Evolutionary conservation across 1,140 invertebrate species (phyloP), one percentile per base, ranked within the genome.

Genomic region (Vollenhovia emeryi): DNA sequence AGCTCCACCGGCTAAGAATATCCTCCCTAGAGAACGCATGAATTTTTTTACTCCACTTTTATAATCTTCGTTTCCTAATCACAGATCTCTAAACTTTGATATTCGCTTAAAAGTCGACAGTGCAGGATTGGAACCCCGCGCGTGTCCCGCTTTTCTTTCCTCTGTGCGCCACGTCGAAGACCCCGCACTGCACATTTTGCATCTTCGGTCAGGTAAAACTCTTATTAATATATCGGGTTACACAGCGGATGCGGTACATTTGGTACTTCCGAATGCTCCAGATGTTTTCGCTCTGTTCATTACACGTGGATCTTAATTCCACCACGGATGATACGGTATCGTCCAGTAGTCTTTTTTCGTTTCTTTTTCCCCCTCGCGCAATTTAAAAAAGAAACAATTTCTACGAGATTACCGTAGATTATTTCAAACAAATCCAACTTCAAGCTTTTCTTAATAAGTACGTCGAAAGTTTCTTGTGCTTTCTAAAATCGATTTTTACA

Each of bases 31-130:
- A 78, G 69, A 71, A 43, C 60, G n/a, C 66, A 74, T 57, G 59
- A 60, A 82, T 87, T 82, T 82, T 85, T 27, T 43, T 84, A 84
- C 18, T 27, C 13, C n/a, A n/a, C n/a, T n/a, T n/a, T n/a, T n/a
- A n/a, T n/a, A n/a, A n/a, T n/a, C n/a, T n/a, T n/a, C 55, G 75
- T 45, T 71, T 43, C 27, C 62, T 84, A 86, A 88, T 88, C 75
- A 87, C 80, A 89, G 88, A 89, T 86, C 48, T 89, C 48, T 86
- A 74, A 76, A 84, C 66, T 88, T 89, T 75, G 75, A 85, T 75
- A 73, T 88, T 74, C 33, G 33, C 71, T 88, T 86, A 78, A 85
- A 73, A 83, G 45, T 9, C 50, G 52, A 60, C 33, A 45, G 27
- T 80, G 64, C 55, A 74, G 62, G 43, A 75, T 68, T 69, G 55